Conservation (phyloP, 2,797 vertebrate species). For the Sebastes oblongus region DNA sequence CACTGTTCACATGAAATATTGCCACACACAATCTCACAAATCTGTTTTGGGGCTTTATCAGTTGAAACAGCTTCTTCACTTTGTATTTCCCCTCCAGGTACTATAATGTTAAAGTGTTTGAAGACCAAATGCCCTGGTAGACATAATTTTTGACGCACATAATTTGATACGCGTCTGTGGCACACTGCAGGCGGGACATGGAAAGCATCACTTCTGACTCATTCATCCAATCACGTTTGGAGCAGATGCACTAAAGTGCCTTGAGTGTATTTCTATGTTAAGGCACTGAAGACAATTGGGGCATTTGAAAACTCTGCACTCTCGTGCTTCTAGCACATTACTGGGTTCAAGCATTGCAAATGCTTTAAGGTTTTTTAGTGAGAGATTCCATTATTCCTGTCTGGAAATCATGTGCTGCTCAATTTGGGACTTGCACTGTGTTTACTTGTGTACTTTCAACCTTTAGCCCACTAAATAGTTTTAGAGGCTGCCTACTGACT, state of each 20-base stretch:
- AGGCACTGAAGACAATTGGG: neutral
- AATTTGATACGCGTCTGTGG: neutral
- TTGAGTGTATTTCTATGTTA: slow-evolving; percentile 1
- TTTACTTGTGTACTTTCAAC: neutral
- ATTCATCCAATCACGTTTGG: slow-evolving; percentile 14
- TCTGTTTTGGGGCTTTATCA: neutral
- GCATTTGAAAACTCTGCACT: slow-evolving; percentile 1
- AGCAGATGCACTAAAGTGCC: neutral
- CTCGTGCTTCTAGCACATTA: neutral
- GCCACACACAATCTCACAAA: neutral
- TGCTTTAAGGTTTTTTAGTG: slow-evolving; percentile 20
- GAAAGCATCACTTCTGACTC: slow-evolving; percentile 1
- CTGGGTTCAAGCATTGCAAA: slow-evolving; percentile 11
- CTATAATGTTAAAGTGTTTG: neutral
- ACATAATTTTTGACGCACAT: neutral
- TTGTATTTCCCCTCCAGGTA: slow-evolving; percentile 24
- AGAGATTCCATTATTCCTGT: slow-evolving; percentile 24
- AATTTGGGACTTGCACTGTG: neutral
- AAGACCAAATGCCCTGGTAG: neutral
- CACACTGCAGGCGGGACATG: neutral
- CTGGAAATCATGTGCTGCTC: neutral
- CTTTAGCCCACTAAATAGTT: neutral
- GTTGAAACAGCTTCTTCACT: slow-evolving; percentile 4
- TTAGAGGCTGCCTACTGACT: neutral
- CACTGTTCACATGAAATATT: neutral